Base-by-base conservation (phyloP, 2,113 vertebrate genomes). In the Mormyrus iriodes region DNA sequence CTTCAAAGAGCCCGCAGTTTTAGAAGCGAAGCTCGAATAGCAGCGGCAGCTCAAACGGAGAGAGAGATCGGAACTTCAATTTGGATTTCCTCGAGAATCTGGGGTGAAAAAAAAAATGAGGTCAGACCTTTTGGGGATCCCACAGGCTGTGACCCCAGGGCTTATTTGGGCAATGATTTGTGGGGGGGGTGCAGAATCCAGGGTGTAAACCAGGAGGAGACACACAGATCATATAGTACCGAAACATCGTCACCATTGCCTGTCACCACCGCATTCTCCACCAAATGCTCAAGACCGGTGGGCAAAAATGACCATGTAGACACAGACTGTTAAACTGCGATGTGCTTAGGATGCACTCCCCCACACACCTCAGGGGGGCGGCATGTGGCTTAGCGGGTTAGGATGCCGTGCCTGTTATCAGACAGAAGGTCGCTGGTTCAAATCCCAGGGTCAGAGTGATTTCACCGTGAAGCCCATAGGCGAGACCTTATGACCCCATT, bases 31-130 rank as follows among this genome's bases (percentile, higher is more conserved):
- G 53, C 86, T n/a, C 35, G 19, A n/a, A 35, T 21, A 42, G 9
- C 24, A 24, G 31, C 1, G 8, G 31, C 86, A 6, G 39, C 19
- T 44, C 1, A 10, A 87, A 24, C 12, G 27, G 53, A 58, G 52
- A 44, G 35, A 61, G 24, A 42, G 15, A 58, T 31, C 31, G 19
- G 48, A 39, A 44, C 86, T n/a, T 12, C 86, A 48, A 58, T 87
- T 44, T 87, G 86, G 86, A 87, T 44, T 87, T 87, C 86, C 86
- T 87, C 86, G 49, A 86, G 85, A 86, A 86, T 49, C 27, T n/a
- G 51, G 51, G 51, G 85, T 27, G 85, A 48, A 53, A n/a, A 13
- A 48, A 83, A 83, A 8, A 86, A 86, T 86, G 21, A 53, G 85
- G 51, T 15, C 49, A 53, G 9, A 86, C 48, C 84, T 51, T 35